phyloP scores from a whole-genome alignment of 2,888 invertebrate genomes.

The Minunthozetes semirufus region DNA sequence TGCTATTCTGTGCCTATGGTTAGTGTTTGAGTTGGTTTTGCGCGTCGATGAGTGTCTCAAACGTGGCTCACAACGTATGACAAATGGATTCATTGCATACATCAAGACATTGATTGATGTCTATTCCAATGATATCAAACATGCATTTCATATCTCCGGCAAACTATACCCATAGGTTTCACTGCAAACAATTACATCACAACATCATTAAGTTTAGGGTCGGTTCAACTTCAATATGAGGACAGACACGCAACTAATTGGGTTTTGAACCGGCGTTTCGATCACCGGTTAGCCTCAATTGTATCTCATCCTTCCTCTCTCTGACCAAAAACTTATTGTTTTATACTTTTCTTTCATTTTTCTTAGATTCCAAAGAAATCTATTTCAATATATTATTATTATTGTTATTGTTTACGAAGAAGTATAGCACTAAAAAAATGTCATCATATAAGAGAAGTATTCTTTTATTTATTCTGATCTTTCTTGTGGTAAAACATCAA shows the following conservation, averaged over 20 bases:
- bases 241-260: constrained; percentile 2
- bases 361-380: background rate
- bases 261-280: background rate
- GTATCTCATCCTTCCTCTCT: background rate
- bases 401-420: background rate
- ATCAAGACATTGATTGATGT: constrained; percentile 29
- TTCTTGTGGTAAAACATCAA: constrained; percentile 17
- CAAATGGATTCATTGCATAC: constrained; percentile 23
- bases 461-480: background rate
- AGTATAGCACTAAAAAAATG: no score
- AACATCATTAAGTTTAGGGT: constrained; percentile 5
- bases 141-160: no score
- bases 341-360: no score
- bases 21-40: background rate
- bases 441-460: no score
- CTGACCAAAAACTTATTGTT: no score
- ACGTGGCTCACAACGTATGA: constrained; percentile 18
- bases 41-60: constrained; percentile 18
- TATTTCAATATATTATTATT: background rate
- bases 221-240: background rate
- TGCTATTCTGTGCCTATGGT: no score
- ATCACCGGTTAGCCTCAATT: background rate
- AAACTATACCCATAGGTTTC: background rate
- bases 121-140: constrained; percentile 15
- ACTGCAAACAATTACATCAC: background rate